These are phyloP conservation scores for Drosophila pachea DNA, from an alignment of 1,140 invertebrate genomes.

Conservation along the genomic window DNA sequence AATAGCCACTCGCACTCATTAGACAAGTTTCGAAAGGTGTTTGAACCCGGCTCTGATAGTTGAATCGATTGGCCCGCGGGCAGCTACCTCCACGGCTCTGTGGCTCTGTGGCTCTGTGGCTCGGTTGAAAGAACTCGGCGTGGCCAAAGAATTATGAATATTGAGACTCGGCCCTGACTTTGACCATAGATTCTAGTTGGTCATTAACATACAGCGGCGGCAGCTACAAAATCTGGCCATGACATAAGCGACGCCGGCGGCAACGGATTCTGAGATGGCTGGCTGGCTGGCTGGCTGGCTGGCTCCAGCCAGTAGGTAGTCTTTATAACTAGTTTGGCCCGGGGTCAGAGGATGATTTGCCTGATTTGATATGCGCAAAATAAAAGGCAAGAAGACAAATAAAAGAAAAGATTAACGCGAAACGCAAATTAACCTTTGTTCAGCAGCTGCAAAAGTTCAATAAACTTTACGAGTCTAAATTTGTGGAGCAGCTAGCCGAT, in stretches of 20 bases:
- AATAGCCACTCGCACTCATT: slow-evolving; percentile 56
- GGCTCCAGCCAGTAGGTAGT: background rate
- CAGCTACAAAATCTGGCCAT: slow-evolving; percentile 40
- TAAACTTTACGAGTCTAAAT: slow-evolving; percentile 51
- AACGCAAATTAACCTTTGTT: slow-evolving; percentile 40
- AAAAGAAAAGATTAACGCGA: background rate
- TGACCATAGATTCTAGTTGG: slow-evolving; percentile 35
- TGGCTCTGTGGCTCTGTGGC: no score
- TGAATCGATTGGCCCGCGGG: slow-evolving; percentile 45
- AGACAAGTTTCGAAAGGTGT: slow-evolving; percentile 71
- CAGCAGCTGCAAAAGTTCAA: slow-evolving; percentile 56
- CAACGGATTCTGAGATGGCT: background rate
- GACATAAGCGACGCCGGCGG: slow-evolving; percentile 53
- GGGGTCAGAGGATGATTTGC: slow-evolving; percentile 62
- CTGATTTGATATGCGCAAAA: slow-evolving; percentile 58
- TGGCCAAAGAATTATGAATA: slow-evolving; percentile 56
- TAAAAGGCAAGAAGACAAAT: slow-evolving; percentile 12
- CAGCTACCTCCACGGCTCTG: slow-evolving; percentile 4
- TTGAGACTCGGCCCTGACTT: slow-evolving; percentile 40
- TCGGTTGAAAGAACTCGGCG: slow-evolving; percentile 53
- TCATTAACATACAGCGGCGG: slow-evolving; percentile 41
- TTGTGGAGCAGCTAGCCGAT: background rate
- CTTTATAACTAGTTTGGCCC: slow-evolving; percentile 65
- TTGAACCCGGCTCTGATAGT: slow-evolving; percentile 53
- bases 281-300: no score